These are phyloP conservation scores for Nycticryphes semicollaris DNA, from an alignment of 2,113 vertebrate species.

Conservation along the genomic window DNA sequence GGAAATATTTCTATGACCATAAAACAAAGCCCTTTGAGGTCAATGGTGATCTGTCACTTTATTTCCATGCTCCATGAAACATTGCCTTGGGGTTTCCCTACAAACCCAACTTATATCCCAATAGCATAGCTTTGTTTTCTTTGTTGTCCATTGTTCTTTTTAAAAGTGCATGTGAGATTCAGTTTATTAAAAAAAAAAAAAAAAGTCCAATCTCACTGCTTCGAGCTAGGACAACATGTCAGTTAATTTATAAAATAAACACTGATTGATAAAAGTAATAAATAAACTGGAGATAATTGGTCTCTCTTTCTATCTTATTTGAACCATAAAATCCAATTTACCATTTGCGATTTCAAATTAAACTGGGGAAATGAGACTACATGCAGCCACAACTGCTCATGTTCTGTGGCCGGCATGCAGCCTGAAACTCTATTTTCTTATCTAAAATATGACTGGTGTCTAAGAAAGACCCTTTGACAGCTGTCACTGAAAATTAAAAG, in stretches of 20 bases:
- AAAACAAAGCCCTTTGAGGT: neutral
- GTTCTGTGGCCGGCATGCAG: neutral
- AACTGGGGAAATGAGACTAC: constrained; percentile 30
- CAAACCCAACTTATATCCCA: neutral
- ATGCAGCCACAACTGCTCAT: neutral
- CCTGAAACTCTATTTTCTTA: constrained; percentile 18
- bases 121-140: neutral
- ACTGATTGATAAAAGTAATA: constrained; percentile 44
- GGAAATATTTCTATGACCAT: neutral
- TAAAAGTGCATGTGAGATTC: neutral
- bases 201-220: neutral
- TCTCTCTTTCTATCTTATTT: constrained; percentile 71
- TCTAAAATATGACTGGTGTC: constrained; percentile 42
- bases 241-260: constrained; percentile 64
- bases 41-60: neutral
- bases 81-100: neutral
- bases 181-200: neutral
- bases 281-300: constrained; percentile 73
- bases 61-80: neutral
- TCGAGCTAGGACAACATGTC: neutral
- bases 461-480: constrained; percentile 47
- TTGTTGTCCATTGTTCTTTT: neutral
- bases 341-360: constrained; percentile 73
- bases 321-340: constrained; percentile 68
- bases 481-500: constrained; percentile 66